These are phyloP conservation scores for Syrmaticus mikado DNA, from an alignment of 2,113 vertebrate genomes.

Conservation along the genomic window DNA sequence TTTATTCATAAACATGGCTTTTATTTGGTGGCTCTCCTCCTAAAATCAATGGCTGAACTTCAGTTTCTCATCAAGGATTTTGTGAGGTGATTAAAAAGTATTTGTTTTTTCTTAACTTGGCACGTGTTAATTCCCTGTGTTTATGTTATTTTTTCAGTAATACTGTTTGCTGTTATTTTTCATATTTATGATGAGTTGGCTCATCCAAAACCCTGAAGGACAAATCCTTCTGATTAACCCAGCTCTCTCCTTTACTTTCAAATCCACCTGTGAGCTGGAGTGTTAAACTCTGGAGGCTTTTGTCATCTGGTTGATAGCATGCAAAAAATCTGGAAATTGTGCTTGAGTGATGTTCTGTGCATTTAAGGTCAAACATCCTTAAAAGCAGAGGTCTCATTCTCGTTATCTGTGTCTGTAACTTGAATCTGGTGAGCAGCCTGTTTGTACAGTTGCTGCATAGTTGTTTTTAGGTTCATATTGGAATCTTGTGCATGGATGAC, in stretches of 20 bases:
- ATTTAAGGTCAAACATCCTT: constrained; percentile 26
- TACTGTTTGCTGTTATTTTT: not conserved
- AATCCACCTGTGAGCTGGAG: not conserved
- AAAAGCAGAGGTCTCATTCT: not conserved
- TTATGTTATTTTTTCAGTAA: not conserved
- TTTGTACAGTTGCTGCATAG: constrained; percentile 76
- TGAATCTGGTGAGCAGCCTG: not conserved
- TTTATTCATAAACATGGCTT: constrained; percentile 36
- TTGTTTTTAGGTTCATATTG: constrained; percentile 70
- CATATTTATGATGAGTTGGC: not conserved
- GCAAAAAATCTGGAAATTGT: not conserved
- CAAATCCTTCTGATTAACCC: constrained; percentile 14
- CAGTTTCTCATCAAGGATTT: constrained; percentile 16
- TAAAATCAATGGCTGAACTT: constrained; percentile 33
- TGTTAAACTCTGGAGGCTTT: constrained; percentile 18
- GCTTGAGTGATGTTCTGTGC: not conserved
- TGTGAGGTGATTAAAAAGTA: constrained; percentile 12
- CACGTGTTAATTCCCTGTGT: not conserved
- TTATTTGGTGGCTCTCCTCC: not conserved
- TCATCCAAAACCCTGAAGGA: constrained; percentile 10
- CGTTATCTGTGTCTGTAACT: constrained; percentile 15
- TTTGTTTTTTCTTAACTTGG: not conserved
- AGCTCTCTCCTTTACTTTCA: not conserved
- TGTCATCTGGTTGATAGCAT: not conserved
- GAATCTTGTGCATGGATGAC: constrained; percentile 66